Conservation (phyloP, 2,113 vertebrate species). For the Marcusenius ussheri region DNA sequence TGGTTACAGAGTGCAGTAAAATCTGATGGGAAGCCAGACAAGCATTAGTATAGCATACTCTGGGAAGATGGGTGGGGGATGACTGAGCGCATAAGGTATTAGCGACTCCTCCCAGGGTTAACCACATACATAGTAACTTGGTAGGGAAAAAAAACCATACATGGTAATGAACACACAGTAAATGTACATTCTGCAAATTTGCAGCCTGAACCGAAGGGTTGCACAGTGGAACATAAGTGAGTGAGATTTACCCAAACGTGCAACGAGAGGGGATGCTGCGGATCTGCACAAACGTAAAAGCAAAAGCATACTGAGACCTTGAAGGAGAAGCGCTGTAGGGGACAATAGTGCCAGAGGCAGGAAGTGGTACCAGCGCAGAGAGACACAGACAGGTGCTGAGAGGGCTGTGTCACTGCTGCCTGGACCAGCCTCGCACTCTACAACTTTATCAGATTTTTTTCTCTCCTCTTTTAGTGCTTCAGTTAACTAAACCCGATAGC, state of each 20-base stretch:
- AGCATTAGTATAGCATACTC: background rate
- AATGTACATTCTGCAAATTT: background rate
- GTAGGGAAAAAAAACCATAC: background rate
- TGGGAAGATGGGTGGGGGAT: background rate
- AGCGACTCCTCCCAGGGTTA: background rate
- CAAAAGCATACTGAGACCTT: background rate
- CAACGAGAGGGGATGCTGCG: background rate
- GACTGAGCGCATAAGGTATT: background rate
- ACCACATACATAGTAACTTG: background rate
- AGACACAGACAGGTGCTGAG: slow-evolving; percentile 1
- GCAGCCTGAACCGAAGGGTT: background rate
- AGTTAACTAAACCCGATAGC: background rate
- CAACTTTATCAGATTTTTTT: background rate
- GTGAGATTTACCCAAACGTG: background rate
- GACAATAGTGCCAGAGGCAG: background rate
- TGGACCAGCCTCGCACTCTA: background rate
- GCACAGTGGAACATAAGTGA: background rate
- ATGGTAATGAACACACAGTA: background rate
- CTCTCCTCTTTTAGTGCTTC: background rate
- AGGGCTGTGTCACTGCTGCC: slow-evolving; percentile 9
- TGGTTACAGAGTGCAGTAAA: background rate
- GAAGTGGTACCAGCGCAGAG: slow-evolving; percentile 11
- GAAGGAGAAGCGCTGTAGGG: background rate
- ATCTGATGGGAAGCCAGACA: background rate
- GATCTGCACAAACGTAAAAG: background rate